Evolutionary conservation across 2,888 invertebrate species (phyloP).

Genomic region (Drosophila austrosaltans): DNA sequence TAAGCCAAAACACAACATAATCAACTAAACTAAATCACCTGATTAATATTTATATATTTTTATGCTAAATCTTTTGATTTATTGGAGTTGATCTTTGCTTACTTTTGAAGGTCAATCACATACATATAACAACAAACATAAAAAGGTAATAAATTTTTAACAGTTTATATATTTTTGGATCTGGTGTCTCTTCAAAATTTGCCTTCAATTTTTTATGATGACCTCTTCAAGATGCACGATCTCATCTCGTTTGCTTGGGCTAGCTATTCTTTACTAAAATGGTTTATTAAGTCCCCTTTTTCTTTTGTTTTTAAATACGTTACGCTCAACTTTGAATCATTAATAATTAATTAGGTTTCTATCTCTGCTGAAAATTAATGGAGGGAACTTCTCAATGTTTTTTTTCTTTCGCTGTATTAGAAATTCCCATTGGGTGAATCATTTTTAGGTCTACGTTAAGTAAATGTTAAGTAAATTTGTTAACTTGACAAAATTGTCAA

Average conservation of each 20-base stretch:
- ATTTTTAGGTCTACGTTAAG: conserved; percentile 36
- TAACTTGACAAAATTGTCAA: conserved; percentile 43
- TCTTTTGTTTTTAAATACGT: conserved; percentile 40
- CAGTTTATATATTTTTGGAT: conserved; percentile 29
- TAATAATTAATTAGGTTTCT: conserved; percentile 9
- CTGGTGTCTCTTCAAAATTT: conserved; percentile 38
- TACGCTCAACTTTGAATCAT: conserved; percentile 34
- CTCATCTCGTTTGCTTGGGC: conserved; percentile 29
- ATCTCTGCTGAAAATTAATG: conserved; percentile 1
- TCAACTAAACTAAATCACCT: conserved; percentile 1
- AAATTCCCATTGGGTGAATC: conserved; percentile 12
- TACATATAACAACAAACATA: neutral
- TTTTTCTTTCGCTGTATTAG: neutral
- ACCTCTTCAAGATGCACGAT: conserved; percentile 62
- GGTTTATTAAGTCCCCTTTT: conserved; percentile 46
- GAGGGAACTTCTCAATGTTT: conserved; percentile 5
- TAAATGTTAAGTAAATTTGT: conserved; percentile 56
- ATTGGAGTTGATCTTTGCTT: neutral
- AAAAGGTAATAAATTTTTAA: conserved; percentile 5
- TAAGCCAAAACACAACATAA: neutral
- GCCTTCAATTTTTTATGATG: conserved; percentile 47
- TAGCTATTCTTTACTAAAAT: conserved; percentile 51
- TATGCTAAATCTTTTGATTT: conserved; percentile 5
- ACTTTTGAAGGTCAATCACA: conserved; percentile 13
- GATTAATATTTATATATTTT: conserved; percentile 9